Base-by-base conservation (phyloP, 2,113 vertebrate genomes). In the Mungos mungo region DNA sequence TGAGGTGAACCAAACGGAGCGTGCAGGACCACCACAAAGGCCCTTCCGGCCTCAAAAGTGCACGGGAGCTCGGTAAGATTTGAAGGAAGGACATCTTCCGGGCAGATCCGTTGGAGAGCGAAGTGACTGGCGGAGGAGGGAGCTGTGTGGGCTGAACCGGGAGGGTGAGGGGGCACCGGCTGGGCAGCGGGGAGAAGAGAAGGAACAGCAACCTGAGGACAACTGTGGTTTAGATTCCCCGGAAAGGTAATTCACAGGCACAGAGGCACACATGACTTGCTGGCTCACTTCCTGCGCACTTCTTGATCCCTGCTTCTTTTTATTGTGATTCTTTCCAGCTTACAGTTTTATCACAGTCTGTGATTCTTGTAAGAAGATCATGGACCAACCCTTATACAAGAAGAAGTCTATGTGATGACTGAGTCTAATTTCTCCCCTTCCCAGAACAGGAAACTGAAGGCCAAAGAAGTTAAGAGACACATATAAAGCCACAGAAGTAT, bases 381-480 rank as follows among this genome's bases (percentile, higher is more conserved):
- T 3, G 27, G 38, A 25, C 54, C 35, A 69, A 86, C 10, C 16
- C 27, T 52, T 27, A 68, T 21, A 87, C n/a, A 65, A 8, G 18
- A 72, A 91, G 45, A 31, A 38, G 14, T 47, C 71, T 31, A 57
- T 68, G 33, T 33, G 33, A n/a, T 54, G 29, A 82, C n/a, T 60
- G 66, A 16, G 23, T 71, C 68, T 27, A 41, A n/a, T 63, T 47
- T 38, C n/a, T 47, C 50, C 54, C 47, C 77, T 38, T 86, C 81
- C 85, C 66, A 45, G n/a, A 93, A 86, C 23, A 74, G 54, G 47
- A 88, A 94, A 41, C 21, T n/a, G 85, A 88, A 31, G 71, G 60
- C 63, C 83, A 83, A 35, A 92, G 80, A 72, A 69, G 54, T 79
- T 69, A 35, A 71, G 33, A 63, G 45, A 89, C 3, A 14, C 0